These are phyloP conservation scores for Amphilophus citrinellus DNA, from an alignment of 2,113 vertebrate genomes.

Conservation along the genomic window DNA sequence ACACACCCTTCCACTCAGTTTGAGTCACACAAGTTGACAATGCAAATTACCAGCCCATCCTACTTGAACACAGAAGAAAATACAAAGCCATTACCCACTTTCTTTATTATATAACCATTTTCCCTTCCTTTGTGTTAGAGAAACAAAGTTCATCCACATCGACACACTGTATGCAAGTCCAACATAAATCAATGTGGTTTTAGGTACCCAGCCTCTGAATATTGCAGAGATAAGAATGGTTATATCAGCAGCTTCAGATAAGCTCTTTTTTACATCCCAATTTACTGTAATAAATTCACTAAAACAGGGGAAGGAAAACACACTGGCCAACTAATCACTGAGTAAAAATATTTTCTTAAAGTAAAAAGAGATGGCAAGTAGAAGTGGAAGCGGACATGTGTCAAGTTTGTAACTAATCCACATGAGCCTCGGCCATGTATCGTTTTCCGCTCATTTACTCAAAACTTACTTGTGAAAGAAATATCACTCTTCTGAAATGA, in stretches of 20 bases:
- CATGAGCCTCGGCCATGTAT: background rate
- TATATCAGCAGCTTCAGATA: conserved; percentile 44
- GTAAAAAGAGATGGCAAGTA: background rate
- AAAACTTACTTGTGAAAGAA: background rate
- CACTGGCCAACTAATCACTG: background rate
- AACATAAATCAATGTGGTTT: conserved; percentile 41
- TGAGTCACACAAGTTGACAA: conserved; percentile 7
- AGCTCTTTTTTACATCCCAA: background rate
- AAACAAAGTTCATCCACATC: conserved; percentile 55
- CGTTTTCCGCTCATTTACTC: background rate
- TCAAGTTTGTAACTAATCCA: background rate
- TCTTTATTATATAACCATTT: conserved; percentile 31
- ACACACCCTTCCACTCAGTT: conserved; percentile 51
- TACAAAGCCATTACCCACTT: conserved; percentile 3
- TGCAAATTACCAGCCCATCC: conserved; percentile 3
- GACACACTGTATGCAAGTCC: conserved; percentile 1
- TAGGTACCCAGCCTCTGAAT: conserved; percentile 14
- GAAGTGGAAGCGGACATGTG: background rate
- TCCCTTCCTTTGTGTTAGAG: conserved; percentile 17
- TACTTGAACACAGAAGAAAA: conserved; percentile 3
- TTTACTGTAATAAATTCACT: background rate
- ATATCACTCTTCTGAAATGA: conserved; percentile 23
- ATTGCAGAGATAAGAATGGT: conserved; percentile 37
- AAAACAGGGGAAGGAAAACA: conserved; percentile 10
- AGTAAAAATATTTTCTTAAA: background rate